Percentiles rank a stretch among this genome's conserved stretches.
Evolutionary conservation across 2,797 vertebrate species (phyloP).

Genomic region (Caiman crocodilus): DNA sequence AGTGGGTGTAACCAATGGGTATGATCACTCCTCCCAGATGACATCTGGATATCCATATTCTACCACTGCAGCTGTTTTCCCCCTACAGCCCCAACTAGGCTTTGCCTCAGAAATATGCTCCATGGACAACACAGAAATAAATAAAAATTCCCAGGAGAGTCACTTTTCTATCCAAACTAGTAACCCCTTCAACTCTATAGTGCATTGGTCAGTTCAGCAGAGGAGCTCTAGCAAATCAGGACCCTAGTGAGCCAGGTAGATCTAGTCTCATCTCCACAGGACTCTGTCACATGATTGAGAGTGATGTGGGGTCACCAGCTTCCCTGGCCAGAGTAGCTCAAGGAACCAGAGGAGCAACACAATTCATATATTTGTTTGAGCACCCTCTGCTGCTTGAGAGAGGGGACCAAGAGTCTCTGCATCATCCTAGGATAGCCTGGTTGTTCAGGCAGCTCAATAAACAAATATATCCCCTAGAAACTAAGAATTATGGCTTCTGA

Average conservation of each 20-base stretch:
- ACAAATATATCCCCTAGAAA: not conserved
- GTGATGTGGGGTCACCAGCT: conserved; percentile 30
- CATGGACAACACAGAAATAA: not conserved
- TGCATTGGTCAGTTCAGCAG: not conserved
- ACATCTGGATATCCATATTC: not conserved
- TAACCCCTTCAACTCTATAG: not conserved
- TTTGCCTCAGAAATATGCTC: not conserved
- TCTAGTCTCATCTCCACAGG: not conserved
- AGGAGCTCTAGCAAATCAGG: conserved; percentile 36
- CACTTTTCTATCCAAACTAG: not conserved
- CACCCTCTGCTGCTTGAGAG: not conserved
- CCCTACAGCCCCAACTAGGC: not conserved
- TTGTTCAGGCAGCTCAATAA: not conserved
- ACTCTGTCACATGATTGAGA: conserved; percentile 20
- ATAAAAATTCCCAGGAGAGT: not conserved
- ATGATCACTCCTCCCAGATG: not conserved
- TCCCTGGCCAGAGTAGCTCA: not conserved
- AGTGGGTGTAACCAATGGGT: not conserved
- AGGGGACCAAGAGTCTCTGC: not conserved
- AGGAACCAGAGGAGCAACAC: conserved; percentile 22
- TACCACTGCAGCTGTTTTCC: not conserved
- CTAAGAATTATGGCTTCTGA: not conserved
- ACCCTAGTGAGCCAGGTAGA: not conserved
- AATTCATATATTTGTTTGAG: not conserved
- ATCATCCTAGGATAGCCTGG: not conserved